Percentiles rank a stretch among this genome's conserved stretches.
Conservation (phyloP, 2,888 invertebrate species). For the Thereva nobilitata region DNA sequence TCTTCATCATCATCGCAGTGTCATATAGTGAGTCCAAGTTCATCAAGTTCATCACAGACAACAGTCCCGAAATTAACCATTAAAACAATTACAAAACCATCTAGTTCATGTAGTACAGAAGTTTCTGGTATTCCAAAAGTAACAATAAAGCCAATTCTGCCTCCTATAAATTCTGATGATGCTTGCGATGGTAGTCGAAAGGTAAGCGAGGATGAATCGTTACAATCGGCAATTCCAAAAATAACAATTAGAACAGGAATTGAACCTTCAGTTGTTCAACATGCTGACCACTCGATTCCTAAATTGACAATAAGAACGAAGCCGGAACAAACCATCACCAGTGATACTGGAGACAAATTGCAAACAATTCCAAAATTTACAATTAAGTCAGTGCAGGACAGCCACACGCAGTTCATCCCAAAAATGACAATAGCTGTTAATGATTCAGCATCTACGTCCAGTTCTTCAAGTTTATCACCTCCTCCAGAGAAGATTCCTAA, state of each 20-base stretch:
- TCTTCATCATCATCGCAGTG: constrained; percentile 38
- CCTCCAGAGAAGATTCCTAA: constrained; percentile 55
- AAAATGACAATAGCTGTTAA: constrained; percentile 61
- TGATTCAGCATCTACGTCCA: constrained; percentile 43
- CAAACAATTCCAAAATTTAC: constrained; percentile 45
- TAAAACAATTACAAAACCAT: constrained; percentile 57
- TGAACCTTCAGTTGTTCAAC: constrained; percentile 38
- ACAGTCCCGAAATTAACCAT: constrained; percentile 66
- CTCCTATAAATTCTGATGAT: constrained; percentile 8
- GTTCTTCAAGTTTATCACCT: neutral
- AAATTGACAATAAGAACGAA: constrained; percentile 42
- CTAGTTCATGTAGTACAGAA: constrained; percentile 42
- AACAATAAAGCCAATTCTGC: constrained; percentile 49
- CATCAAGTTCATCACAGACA: constrained; percentile 41
- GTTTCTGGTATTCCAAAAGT: constrained; percentile 50
- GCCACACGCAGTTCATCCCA: constrained; percentile 50
- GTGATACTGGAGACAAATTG: constrained; percentile 9
- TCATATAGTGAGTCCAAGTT: constrained; percentile 41
- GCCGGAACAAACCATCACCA: constrained; percentile 19
- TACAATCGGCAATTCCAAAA: constrained; percentile 56
- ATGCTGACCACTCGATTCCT: constrained; percentile 34
- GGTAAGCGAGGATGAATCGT: constrained; percentile 46
- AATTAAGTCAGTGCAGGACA: constrained; percentile 43
- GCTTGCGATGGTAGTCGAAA: constrained; percentile 18
- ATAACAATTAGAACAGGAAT: constrained; percentile 53